Conservation (phyloP, 1,140 invertebrate species). For the Neotoxoptera formosana region DNA sequence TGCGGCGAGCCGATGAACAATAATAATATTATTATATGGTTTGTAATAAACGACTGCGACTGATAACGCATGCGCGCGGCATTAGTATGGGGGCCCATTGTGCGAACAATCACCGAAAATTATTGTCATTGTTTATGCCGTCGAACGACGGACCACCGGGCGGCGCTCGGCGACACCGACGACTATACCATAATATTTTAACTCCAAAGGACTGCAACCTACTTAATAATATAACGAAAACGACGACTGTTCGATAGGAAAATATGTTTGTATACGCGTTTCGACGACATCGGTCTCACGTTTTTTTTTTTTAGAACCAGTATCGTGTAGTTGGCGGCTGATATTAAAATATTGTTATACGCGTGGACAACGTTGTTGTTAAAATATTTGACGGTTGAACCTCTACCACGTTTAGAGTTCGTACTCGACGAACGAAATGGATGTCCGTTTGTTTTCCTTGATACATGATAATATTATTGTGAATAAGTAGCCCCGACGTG, state of each 20-base stretch:
- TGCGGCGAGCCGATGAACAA: too few relatives aligned
- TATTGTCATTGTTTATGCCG: constrained; percentile 17
- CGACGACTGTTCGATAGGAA: neutral
- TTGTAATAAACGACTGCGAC: neutral
- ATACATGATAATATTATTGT: neutral
- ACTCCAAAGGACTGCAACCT: neutral
- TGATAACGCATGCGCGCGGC: neutral
- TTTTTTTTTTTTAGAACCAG: neutral
- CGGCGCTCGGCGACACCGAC: neutral
- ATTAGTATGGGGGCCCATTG: neutral
- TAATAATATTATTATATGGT: neutral
- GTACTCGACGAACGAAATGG: neutral
- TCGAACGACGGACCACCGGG: neutral
- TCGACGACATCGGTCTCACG: neutral
- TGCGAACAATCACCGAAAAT: constrained; percentile 25
- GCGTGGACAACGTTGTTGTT: neutral
- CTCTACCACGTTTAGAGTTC: neutral
- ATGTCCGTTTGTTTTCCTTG: neutral
- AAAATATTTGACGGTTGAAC: neutral
- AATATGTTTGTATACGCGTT: neutral
- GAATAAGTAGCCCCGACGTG: neutral
- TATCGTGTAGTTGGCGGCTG: neutral
- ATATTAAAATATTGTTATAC: too few relatives aligned
- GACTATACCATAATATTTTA: neutral
- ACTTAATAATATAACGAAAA: neutral